phyloP scores from a whole-genome alignment of 2,113 vertebrate genomes.

The Elgaria multicarinata region DNA sequence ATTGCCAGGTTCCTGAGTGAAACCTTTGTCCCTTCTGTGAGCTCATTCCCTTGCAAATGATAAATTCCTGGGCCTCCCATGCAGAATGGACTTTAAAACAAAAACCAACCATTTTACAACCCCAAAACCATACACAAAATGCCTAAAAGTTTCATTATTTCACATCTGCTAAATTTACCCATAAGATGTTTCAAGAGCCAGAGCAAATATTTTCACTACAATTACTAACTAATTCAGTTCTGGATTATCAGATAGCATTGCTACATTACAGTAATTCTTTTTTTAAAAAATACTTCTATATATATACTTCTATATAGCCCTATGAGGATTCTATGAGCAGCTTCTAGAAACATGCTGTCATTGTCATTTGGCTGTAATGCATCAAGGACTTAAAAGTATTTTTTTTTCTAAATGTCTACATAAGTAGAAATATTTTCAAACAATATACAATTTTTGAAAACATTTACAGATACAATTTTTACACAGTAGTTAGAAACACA shows the following conservation, averaged over 20 bases:
- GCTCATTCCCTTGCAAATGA: neutral
- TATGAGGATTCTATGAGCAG: neutral
- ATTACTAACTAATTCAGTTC: too few relatives aligned
- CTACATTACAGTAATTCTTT: neutral
- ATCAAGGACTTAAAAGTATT: constrained; percentile 4
- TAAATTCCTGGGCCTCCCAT: neutral
- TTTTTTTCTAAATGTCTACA: constrained; percentile 31
- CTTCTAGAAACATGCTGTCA: neutral
- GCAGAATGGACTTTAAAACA: too few relatives aligned
- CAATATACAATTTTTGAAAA: neutral
- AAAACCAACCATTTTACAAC: neutral
- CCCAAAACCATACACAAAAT: neutral
- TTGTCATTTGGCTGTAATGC: neutral
- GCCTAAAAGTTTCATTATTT: neutral
- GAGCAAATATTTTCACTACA: constrained; percentile 11
- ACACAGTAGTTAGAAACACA: neutral
- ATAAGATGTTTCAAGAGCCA: neutral
- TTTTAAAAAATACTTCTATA: too few relatives aligned
- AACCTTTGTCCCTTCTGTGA: neutral
- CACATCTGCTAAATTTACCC: neutral
- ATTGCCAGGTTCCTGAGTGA: neutral
- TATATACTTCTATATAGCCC: too few relatives aligned
- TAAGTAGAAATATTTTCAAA: neutral
- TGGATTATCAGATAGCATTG: neutral
- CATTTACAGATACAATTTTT: neutral